phyloP scores from a whole-genome alignment of 1,140 invertebrate species.

The Drosophila kikkawai region DNA sequence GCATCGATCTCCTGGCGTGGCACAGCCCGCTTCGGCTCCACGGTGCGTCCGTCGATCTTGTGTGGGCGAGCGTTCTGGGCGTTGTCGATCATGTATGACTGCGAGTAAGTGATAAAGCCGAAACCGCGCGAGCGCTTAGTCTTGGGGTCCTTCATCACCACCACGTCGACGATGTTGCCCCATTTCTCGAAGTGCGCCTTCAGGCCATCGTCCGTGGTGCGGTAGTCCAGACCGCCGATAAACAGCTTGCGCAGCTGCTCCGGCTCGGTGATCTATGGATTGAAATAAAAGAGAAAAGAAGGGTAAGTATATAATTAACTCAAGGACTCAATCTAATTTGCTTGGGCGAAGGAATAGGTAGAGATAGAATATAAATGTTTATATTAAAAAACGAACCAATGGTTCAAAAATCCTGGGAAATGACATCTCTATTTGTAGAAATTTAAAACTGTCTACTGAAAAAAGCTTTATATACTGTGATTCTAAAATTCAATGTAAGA shows the following conservation, averaged over 20 bases:
- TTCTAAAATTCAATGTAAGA: no score
- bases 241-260: constrained; percentile 98
- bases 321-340: neutral
- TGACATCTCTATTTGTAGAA: no score
- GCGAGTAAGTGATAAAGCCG: constrained; percentile 98
- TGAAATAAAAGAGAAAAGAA: neutral
- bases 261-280: constrained; percentile 88
- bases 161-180: constrained; percentile 98
- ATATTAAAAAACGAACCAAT: neutral
- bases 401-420: neutral
- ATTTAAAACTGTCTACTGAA: no score
- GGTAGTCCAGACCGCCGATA: constrained; percentile 98
- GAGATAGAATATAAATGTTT: neutral
- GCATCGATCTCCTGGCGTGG: constrained; percentile 96
- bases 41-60: constrained; percentile 91
- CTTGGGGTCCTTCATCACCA: constrained; percentile 99
- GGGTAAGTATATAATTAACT: neutral
- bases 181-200: constrained; percentile 98
- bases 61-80: constrained; percentile 94
- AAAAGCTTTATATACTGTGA: no score
- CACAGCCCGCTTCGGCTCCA: constrained; percentile 98
- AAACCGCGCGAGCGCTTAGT: constrained; percentile 97
- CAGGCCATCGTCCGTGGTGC: constrained; percentile 97
- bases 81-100: constrained; percentile 97
- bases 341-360: neutral